A percentile compares a stretch with the other conserved stretches of the same genome.
phyloP scores from a whole-genome alignment of 1,140 invertebrate genomes.

The Bombus picipes region DNA sequence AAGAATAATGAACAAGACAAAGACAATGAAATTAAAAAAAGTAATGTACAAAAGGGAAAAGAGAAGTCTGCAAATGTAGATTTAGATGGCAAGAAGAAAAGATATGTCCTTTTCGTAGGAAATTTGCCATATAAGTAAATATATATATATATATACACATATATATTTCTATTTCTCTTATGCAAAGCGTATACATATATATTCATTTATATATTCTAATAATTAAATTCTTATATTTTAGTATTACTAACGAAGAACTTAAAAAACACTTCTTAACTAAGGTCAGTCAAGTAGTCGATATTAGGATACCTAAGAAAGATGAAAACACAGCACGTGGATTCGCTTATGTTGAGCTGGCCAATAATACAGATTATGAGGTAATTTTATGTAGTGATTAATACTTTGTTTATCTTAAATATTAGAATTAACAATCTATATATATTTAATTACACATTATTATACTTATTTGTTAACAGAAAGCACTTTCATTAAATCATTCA shows the following conservation, averaged over 20 bases:
- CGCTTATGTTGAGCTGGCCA: conserved; percentile 80
- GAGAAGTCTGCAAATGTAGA: not conserved
- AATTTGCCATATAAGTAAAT: conserved; percentile 80
- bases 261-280: conserved; percentile 81
- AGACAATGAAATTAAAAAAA: conserved; percentile 69
- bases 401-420: conserved; percentile 32
- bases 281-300: conserved; percentile 75
- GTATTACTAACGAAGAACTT: conserved; percentile 76
- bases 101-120: conserved; percentile 82
- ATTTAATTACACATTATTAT: conserved; percentile 24
- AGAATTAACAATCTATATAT: conserved; percentile 18
- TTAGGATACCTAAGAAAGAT: conserved; percentile 78
- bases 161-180: conserved; percentile 34
- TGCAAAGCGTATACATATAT: not conserved
- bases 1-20: not conserved
- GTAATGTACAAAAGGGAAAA: conserved; percentile 57
- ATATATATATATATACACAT: not conserved
- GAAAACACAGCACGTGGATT: conserved; percentile 78
- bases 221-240: conserved; percentile 61
- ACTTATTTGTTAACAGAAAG: conserved; percentile 80
- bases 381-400: conserved; percentile 24
- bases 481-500: conserved; percentile 80
- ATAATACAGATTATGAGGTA: conserved; percentile 81
- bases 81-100: conserved; percentile 81
- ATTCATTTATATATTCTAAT: not conserved